phyloP scores from a whole-genome alignment of 2,888 invertebrate genomes.

The Ophion ventricosus region DNA sequence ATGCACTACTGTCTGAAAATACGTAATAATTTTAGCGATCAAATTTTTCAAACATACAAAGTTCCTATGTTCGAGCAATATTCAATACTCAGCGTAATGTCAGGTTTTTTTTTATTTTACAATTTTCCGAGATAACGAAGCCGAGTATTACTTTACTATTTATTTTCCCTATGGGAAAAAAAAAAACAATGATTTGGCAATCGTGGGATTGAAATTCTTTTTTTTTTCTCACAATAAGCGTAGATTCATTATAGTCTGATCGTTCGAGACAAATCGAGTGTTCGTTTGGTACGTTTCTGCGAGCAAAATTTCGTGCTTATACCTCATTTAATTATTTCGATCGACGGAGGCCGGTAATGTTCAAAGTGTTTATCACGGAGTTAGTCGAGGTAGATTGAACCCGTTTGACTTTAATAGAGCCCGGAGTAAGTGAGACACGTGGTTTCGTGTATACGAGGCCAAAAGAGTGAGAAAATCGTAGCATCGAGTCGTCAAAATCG shows the following conservation, averaged over 20 bases:
- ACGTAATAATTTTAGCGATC: too few species aligned
- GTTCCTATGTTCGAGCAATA: too few species aligned
- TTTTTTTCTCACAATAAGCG: slow-evolving; percentile 3
- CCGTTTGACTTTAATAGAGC: slow-evolving; percentile 75
- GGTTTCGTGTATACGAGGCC: slow-evolving; percentile 7
- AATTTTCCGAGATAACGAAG: neutral
- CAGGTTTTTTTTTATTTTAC: neutral
- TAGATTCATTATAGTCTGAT: neutral
- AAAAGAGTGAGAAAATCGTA: slow-evolving; percentile 24
- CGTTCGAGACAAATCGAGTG: neutral
- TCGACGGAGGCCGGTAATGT: slow-evolving; percentile 70
- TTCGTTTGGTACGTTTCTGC: neutral
- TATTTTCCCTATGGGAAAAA: neutral
- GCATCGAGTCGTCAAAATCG: neutral
- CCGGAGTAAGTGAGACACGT: slow-evolving; percentile 56
- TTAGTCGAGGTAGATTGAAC: slow-evolving; percentile 75
- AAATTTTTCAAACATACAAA: too few species aligned
- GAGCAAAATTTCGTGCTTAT: neutral
- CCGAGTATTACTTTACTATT: neutral
- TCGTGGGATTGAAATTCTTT: slow-evolving; percentile 13
- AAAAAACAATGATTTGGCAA: neutral
- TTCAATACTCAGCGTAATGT: too few species aligned
- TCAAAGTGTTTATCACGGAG: slow-evolving; percentile 68
- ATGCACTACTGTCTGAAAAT: too few species aligned
- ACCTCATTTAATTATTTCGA: slow-evolving; percentile 28